phyloP scores from a whole-genome alignment of 2,797 vertebrate genomes.

The Corythornis leucogaster region DNA sequence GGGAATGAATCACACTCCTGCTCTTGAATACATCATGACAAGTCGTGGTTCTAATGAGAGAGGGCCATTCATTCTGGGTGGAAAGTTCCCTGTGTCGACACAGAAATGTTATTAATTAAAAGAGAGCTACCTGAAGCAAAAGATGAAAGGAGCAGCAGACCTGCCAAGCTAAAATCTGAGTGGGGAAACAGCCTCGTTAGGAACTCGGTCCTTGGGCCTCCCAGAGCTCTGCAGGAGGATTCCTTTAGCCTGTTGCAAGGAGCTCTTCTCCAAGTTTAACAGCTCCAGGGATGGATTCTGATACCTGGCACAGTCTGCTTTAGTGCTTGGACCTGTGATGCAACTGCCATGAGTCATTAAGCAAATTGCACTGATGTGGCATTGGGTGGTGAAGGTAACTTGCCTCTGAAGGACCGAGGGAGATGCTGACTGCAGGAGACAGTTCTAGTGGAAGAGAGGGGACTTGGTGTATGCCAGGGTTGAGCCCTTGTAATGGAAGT shows the following conservation, averaged over 20 bases:
- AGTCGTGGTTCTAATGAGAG: slow-evolving; percentile 83
- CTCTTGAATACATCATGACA: slow-evolving; percentile 83
- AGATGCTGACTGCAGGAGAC: not conserved
- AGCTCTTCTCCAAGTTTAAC: slow-evolving; percentile 51
- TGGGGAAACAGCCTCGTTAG: slow-evolving; percentile 80
- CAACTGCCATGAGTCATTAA: slow-evolving; percentile 1
- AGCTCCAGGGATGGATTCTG: slow-evolving; percentile 3
- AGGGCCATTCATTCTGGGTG: slow-evolving; percentile 82
- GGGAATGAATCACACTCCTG: slow-evolving; percentile 78
- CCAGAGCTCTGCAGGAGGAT: slow-evolving; percentile 41
- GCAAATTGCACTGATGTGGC: not conserved
- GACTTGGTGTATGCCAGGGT: not conserved
- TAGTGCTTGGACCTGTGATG: not conserved
- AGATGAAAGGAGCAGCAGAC: slow-evolving; percentile 73
- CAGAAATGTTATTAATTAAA: slow-evolving; percentile 84
- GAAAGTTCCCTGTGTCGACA: slow-evolving; percentile 81
- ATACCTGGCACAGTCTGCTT: not conserved
- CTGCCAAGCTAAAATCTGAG: slow-evolving; percentile 80
- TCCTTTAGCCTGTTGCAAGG: slow-evolving; percentile 63
- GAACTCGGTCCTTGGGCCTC: slow-evolving; percentile 67
- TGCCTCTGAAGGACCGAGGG: not conserved
- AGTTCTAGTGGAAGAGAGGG: not conserved
- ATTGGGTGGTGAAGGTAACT: not conserved
- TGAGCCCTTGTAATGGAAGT: slow-evolving; percentile 32
- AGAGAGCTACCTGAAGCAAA: slow-evolving; percentile 82